These are phyloP conservation scores for Pachymerium ferrugineum DNA, from an alignment of 2,888 invertebrate genomes.

Conservation along the genomic window DNA sequence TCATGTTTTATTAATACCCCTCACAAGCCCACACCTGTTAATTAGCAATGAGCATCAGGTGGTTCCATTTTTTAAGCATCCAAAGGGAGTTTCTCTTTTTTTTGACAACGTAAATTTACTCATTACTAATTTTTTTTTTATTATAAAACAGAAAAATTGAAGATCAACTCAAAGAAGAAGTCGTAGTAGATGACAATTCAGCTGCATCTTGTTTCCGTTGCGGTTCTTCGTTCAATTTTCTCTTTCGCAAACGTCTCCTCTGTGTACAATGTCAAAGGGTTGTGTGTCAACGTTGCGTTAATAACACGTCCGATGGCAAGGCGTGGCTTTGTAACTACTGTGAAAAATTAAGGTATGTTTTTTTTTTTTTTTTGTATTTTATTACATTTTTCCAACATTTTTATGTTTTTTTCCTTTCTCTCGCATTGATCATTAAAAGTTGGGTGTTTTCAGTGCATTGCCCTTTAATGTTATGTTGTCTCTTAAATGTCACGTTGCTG, in stretches of 20 bases:
- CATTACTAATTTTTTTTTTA: not conserved
- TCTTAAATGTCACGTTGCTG: not conserved
- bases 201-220: not conserved
- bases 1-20: not conserved
- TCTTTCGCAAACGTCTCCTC: not conserved
- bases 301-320: not conserved
- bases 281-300: constrained; percentile 5
- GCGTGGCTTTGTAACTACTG: not conserved
- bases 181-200: not conserved
- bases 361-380: no score
- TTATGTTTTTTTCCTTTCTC: no score
- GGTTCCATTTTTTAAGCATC: not conserved
- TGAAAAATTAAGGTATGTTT: not conserved
- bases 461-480: not conserved
- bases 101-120: no score
- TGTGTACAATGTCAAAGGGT: not conserved
- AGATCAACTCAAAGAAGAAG: not conserved
- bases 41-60: constrained; percentile 19
- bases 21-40: not conserved
- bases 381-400: no score
- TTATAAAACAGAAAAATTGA: not conserved
- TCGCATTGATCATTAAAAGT: no score
- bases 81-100: no score
- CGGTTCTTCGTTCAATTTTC: not conserved
- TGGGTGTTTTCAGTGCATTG: not conserved